These are phyloP conservation scores for Drosophila gaucha DNA, from an alignment of 2,888 invertebrate species.

Conservation along the genomic window DNA sequence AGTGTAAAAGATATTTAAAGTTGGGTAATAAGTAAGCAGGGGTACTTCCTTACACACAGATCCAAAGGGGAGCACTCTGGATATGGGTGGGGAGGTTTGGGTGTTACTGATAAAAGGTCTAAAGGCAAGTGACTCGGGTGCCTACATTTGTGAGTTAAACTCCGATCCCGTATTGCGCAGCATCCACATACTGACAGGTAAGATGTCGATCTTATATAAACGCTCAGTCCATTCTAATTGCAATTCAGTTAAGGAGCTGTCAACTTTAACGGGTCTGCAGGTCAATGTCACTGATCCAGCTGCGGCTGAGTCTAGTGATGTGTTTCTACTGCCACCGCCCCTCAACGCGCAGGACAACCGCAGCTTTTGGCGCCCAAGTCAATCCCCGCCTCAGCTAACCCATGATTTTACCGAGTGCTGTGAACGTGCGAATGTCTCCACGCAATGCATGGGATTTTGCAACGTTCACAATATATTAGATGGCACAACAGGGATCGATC, in stretches of 20 bases:
- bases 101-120: conserved; percentile 91
- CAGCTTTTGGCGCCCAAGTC: conserved; percentile 78
- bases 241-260: conserved; percentile 69
- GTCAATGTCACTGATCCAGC: conserved; percentile 44
- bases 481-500: conserved; percentile 91
- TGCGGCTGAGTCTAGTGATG: conserved; percentile 73
- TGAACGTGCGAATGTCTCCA: conserved; percentile 88
- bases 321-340: conserved; percentile 80
- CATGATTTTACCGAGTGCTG: conserved; percentile 95
- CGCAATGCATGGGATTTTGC: conserved; percentile 91
- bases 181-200: conserved; percentile 92
- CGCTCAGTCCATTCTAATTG: neutral
- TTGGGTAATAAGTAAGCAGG: neutral
- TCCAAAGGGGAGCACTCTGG: conserved; percentile 74
- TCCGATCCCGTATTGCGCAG: conserved; percentile 91
- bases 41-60: conserved; percentile 51
- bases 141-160: conserved; percentile 93
- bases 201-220: neutral
- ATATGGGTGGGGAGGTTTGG: conserved; percentile 92
- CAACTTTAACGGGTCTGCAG: conserved; percentile 38
- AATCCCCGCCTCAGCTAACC: conserved; percentile 84
- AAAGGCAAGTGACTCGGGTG: conserved; percentile 89
- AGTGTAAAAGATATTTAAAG: conserved; percentile 64
- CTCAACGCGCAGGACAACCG: conserved; percentile 80
- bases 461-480: conserved; percentile 90